Base-by-base conservation (phyloP, 2,888 invertebrate species). In the Thera obeliscata region DNA sequence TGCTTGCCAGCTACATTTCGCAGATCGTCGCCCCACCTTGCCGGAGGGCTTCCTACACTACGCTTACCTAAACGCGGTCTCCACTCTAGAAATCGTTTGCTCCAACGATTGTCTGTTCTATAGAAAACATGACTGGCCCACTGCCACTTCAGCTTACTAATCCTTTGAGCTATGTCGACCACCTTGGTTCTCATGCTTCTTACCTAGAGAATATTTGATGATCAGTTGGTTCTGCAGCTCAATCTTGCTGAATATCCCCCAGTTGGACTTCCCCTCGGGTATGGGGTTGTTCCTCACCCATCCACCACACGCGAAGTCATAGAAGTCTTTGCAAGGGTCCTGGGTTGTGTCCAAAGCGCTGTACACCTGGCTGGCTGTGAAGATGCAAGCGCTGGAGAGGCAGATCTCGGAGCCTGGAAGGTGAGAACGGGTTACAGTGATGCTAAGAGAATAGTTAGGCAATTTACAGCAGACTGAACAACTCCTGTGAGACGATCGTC, bases 221-320 rank as follows among this genome's bases (percentile, higher is more conserved):
- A 97, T 96, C 60, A 98, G 91, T 87, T 99, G 98, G 88, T 99
- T 99, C 84, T 98, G 96, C 83, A 98, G 96, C 84, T 98, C 98
- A 57, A 99, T 94, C 86, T 98, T 98, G 73, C 97, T 97, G 86
- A 99, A 99, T 22, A 98, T 98, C n/a, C 98, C 98, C 99, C 99
- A 99, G 63, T 96, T 96, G 50, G 97, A 96, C 87, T 98, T 98
- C 0, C 98, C 98, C 82, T 98, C 98, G 0, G 99, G 99, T 74
- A 99, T 97, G 0, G 99, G 98, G 89, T 99, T 98, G 76, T 96
- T 96, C 80, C 95, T 95, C 61, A 98, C 95, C 98, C 98, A 99
- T 0, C 97, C 97, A 6, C 98, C 97, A 81, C 96, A 95, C 1
- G 94, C 91, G 72, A 94, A 94, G 76, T 96, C 95, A 87, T 98